Base-by-base conservation (phyloP, 2,888 invertebrate genomes). In the Unio delphinus region DNA sequence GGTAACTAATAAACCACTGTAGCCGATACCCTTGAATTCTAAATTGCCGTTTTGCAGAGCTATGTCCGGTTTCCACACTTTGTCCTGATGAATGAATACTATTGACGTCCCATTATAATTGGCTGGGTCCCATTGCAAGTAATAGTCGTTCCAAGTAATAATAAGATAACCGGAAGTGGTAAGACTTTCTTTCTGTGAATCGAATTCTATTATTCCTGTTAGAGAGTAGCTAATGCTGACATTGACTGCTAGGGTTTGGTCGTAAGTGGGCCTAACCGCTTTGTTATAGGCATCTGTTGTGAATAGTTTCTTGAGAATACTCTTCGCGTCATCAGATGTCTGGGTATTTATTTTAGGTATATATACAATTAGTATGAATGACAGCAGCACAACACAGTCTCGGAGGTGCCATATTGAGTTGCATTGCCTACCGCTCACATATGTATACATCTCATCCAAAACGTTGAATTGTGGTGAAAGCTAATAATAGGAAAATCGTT, bases 101-200 rank as follows among this genome's bases (percentile, higher is more conserved):
- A 61, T 6, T 61, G 61, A 61, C n/a, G 18, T 55, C 20, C 59
- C 68, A 0, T 70, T 70, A 30, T 70, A 70, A 34, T 63, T 28
- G 1, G 70, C 8, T 3, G 72, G 67, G n/a, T 34, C 34, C 75
- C 75, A 75, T 4, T 30, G 45, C 23, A 75, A 55, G 30, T 67
- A 70, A 34, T 70, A 67, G 28, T 75, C 75, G 8, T 65, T 26
- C 75, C 75, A 75, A 2, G 26, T 26, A 8, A 75, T 70, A 61
- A n/a, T 61, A 20, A 75, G 65, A 59, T 67, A 75, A 5, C 70
- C 72, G 8, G 72, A 73, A 5, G 72, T 70, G 61, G 72, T 72
- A 45, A 75, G 30, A 1, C 67, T 69, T 61, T 75, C 75, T 34
- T 72, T 67, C 5, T 64, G 64, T 59, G 70, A 72, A 23, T 68